phyloP scores from a whole-genome alignment of 2,113 vertebrate species.

The Hypomesus transpacificus region DNA sequence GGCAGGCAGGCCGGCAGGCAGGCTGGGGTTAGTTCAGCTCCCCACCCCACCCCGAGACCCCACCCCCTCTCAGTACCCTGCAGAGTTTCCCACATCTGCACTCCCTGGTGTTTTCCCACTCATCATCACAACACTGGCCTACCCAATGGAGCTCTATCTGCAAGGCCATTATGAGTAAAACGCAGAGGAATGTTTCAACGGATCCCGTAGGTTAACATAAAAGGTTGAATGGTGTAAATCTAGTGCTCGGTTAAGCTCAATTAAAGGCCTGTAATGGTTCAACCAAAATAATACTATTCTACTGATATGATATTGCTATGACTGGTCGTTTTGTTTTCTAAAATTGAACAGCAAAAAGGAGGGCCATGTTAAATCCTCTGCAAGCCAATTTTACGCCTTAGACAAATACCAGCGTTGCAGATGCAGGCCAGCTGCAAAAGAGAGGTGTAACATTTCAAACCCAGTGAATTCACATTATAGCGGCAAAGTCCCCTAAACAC shows the following conservation, averaged over 20 bases:
- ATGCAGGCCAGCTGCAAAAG: constrained; percentile 87
- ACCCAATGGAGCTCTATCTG: constrained; percentile 20
- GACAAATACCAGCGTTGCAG: constrained; percentile 86
- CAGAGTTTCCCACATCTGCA: constrained; percentile 78
- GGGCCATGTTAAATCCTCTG: constrained; percentile 30
- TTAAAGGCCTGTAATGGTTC: too few species aligned
- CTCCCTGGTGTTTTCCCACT: constrained; percentile 70
- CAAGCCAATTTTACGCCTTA: constrained; percentile 78
- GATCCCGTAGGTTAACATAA: neutral
- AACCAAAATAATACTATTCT: neutral
- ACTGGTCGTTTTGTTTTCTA: constrained; percentile 38
- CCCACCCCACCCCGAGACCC: constrained; percentile 51
- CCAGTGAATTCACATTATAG: constrained; percentile 73
- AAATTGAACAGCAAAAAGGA: constrained; percentile 53
- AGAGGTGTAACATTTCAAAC: constrained; percentile 88
- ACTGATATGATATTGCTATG: constrained; percentile 33
- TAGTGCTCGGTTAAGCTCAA: too few species aligned
- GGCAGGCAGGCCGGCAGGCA: constrained; percentile 50
- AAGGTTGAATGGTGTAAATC: neutral
- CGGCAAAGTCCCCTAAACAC: constrained; percentile 68
- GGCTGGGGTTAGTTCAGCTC: constrained; percentile 61
- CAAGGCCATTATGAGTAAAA: constrained; percentile 34
- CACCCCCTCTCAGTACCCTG: constrained; percentile 57
- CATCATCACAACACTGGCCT: constrained; percentile 52
- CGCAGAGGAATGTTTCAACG: constrained; percentile 27